A percentile compares a stretch with the other conserved stretches of the same genome.
Conservation (phyloP, 2,888 invertebrate genomes). For the Cephus sareptanus region DNA sequence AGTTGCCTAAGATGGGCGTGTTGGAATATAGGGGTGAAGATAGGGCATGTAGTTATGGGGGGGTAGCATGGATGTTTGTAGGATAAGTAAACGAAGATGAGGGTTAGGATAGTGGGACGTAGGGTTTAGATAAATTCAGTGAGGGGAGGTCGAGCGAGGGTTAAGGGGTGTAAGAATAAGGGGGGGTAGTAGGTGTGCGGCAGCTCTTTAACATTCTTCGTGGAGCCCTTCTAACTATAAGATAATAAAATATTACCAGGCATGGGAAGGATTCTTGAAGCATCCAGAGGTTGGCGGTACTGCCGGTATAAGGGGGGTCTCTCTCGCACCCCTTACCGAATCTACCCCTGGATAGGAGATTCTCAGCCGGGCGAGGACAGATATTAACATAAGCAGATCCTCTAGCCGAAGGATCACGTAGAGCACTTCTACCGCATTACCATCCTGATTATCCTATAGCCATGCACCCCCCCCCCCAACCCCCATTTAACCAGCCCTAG, state of each 20-base stretch:
- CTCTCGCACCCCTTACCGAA: neutral
- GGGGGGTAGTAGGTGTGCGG: neutral
- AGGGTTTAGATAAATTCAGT: neutral
- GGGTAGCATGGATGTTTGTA: neutral
- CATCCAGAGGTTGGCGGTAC: neutral
- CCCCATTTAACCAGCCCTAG: neutral
- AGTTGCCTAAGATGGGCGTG: neutral
- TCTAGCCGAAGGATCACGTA: constrained; percentile 54
- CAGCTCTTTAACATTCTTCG: neutral
- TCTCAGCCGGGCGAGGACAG: constrained; percentile 32
- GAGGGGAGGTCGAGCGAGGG: too few species aligned
- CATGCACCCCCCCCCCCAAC: constrained; percentile 25
- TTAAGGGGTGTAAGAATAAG: too few species aligned
- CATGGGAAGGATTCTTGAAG: constrained; percentile 17
- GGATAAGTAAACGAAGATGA: neutral
- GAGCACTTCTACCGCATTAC: constrained; percentile 52
- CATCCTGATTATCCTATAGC: constrained; percentile 55
- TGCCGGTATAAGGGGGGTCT: neutral
- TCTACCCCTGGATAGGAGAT: neutral
- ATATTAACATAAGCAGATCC: constrained; percentile 59
- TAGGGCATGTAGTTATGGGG: neutral
- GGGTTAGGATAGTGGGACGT: neutral
- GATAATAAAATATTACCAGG: constrained; percentile 42
- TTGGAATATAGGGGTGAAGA: neutral
- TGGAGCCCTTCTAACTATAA: constrained; percentile 25